A percentile compares a stretch with the other conserved stretches of the same genome.
Conservation (phyloP, 2,113 vertebrate species). For the Salvelinus namaycush region DNA sequence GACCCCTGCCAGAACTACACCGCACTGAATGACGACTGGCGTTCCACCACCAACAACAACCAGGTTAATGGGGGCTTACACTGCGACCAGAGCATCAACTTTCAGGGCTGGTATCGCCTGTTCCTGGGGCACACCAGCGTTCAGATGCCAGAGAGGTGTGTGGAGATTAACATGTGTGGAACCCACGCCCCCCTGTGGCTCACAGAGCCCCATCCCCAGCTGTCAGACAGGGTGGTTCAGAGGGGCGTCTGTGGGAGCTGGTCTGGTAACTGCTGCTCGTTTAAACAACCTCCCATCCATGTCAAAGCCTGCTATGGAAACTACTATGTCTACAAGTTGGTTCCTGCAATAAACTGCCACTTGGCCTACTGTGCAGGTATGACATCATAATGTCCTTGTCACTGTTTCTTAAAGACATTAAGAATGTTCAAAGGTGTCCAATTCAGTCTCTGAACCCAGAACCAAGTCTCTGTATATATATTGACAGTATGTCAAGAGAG, state of each 20-base stretch:
- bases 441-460: too few relatives aligned
- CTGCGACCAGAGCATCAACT: constrained; percentile 3
- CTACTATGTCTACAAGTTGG: constrained; percentile 15
- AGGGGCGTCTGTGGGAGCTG: background rate
- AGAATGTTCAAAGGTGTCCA: too few relatives aligned
- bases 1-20: constrained; percentile 55
- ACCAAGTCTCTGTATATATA: too few relatives aligned
- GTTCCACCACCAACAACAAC: constrained; percentile 22
- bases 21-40: constrained; percentile 54
- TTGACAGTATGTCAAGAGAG: too few relatives aligned
- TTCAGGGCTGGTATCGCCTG: constrained; percentile 62
- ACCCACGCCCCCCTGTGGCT: constrained; percentile 34
- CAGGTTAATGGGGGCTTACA: background rate
- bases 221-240: constrained; percentile 23
- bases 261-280: background rate
- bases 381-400: too few relatives aligned
- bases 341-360: rapidly evolving
- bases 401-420: too few relatives aligned
- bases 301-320: constrained; percentile 55
- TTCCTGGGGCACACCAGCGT: constrained; percentile 30
- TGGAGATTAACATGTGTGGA: constrained; percentile 36
- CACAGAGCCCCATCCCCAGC: constrained; percentile 41
- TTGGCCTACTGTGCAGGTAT: constrained; percentile 52
- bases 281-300: constrained; percentile 4
- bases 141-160: constrained; percentile 52